Evolutionary conservation across 2,113 vertebrate species (phyloP), one percentile per base, ranked within the genome.

Genomic region (Larimichthys polyactis): DNA sequence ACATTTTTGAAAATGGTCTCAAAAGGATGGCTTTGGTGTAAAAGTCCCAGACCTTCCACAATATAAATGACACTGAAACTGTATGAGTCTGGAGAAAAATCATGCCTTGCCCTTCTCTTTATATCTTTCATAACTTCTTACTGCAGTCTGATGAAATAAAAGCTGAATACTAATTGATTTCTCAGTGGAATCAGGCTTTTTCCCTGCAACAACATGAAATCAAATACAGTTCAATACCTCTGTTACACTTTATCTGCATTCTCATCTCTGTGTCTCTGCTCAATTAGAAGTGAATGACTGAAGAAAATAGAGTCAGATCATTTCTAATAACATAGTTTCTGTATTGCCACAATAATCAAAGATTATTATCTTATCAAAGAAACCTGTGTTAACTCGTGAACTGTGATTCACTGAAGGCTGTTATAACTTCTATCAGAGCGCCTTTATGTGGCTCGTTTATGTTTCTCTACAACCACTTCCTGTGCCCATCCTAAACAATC

Each of bases 141-240:
- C 74, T 82, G 83, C 81, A 73, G 73, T 51, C n/a, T 66, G 84
- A 85, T 73, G 68, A 86, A 85, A 85, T 81, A 79, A 89, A 90
- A 75, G 69, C 66, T 29, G 69, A 81, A 87, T 71, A 85, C 75
- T 69, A 90, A 90, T 86, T 68, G 65, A 83, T 83, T 85, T 75
- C 81, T 87, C 76, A 19, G 49, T 0, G 55, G 80, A 59, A 75
- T 74, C 43, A 24, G 67, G 29, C 72, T 83, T 86, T 81, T 62
- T 82, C 79, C 71, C 64, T 71, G 70, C 1, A 86, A 78, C 62
- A 73, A 70, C 57, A 66, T 49, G 51, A 19, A 83, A 81, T 54
- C 12, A 20, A 74, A 60, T 52, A 62, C 55, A 43, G 65, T 62
- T 87, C 81, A 77, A 77, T 84, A 86, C 80, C 75, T 80, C 72